Evolutionary conservation across 2,888 invertebrate genomes (phyloP).

Genomic region (Strigamia transsilvanica): DNA sequence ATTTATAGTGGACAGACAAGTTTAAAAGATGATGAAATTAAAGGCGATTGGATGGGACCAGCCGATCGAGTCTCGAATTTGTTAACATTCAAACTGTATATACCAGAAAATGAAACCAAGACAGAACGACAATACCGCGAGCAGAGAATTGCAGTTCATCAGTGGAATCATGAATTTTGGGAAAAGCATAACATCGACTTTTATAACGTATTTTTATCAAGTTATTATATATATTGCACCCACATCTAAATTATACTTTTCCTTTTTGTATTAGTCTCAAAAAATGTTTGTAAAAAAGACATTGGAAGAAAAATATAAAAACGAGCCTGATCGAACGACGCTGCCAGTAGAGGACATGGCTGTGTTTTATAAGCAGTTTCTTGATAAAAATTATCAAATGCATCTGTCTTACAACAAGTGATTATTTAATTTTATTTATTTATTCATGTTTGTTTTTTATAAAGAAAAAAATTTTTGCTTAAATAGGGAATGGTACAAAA

Average conservation of each 20-base stretch:
- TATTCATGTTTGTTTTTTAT: not conserved
- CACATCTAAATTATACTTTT: not conserved
- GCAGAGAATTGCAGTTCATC: constrained; percentile 74
- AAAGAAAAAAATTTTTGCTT: not conserved
- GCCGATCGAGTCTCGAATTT: constrained; percentile 83
- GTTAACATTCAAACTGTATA: constrained; percentile 74
- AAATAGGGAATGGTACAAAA: constrained; percentile 78
- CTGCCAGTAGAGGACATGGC: constrained; percentile 69
- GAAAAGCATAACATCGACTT: constrained; percentile 79
- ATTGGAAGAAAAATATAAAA: not conserved
- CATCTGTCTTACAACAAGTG: constrained; percentile 77
- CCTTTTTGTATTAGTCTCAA: not conserved
- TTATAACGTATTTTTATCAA: constrained; percentile 69
- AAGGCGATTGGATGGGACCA: constrained; percentile 75
- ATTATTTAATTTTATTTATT: not conserved
- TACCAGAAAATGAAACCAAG: constrained; percentile 72
- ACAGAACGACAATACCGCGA: constrained; percentile 73
- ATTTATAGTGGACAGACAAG: not conserved
- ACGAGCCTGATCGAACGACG: not conserved
- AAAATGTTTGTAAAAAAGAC: constrained; percentile 31
- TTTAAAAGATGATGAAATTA: not conserved
- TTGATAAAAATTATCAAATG: constrained; percentile 80
- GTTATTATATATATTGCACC: not conserved
- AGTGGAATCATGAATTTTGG: constrained; percentile 90
- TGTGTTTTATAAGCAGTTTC: constrained; percentile 83